Conservation (phyloP, 2,888 invertebrate species). For the Thelaira solivaga region DNA sequence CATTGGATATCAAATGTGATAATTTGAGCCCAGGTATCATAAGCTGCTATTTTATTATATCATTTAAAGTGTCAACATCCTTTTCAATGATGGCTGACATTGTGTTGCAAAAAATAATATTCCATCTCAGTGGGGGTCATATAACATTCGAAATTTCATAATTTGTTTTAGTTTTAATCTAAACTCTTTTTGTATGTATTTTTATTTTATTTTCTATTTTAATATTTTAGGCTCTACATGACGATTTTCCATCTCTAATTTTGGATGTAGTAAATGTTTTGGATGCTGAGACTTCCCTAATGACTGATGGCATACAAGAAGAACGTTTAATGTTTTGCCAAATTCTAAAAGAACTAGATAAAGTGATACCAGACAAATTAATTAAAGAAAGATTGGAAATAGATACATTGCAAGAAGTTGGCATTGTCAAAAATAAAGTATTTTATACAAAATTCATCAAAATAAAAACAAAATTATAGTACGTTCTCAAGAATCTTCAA, state of each 20-base stretch:
- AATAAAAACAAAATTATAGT: conserved; percentile 98
- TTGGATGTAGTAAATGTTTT: conserved; percentile 90
- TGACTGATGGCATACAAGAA: conserved; percentile 82
- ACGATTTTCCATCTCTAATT: conserved; percentile 88
- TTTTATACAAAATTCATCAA: conserved; percentile 97
- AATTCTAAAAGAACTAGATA: conserved; percentile 87
- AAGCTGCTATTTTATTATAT: too few relatives aligned
- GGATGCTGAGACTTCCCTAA: conserved; percentile 86
- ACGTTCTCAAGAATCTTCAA: conserved; percentile 78
- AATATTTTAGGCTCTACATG: conserved; percentile 87
- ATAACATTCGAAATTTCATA: not conserved
- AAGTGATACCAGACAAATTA: conserved; percentile 90
- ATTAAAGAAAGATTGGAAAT: conserved; percentile 95
- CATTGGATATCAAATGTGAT: too few relatives aligned
- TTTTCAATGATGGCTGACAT: too few relatives aligned
- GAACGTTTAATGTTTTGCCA: conserved; percentile 87
- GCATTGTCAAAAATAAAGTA: conserved; percentile 91
- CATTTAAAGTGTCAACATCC: too few relatives aligned
- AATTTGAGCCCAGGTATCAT: too few relatives aligned
- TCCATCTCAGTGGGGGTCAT: too few relatives aligned
- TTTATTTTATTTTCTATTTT: too few relatives aligned
- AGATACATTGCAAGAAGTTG: conserved; percentile 94
- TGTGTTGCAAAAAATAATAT: too few relatives aligned
- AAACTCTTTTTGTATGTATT: not conserved
- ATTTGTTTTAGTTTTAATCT: not conserved